Evolutionary conservation across 1,140 invertebrate species (phyloP), one percentile per base, ranked within the genome.

Genomic region (Dendroctonus ponderosae): DNA sequence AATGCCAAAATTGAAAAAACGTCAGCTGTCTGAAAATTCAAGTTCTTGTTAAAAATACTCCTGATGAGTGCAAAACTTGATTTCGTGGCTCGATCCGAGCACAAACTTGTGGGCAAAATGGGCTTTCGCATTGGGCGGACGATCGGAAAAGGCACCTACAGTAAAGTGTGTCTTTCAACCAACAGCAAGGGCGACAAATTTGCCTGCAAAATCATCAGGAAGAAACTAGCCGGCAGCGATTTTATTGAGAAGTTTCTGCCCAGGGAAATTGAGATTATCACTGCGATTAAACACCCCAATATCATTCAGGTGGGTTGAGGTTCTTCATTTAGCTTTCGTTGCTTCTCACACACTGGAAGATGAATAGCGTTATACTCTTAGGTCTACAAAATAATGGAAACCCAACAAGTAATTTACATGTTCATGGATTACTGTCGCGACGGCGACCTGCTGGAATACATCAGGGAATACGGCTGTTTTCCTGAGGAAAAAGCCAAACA

Each of bases 211-310:
- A 81, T 87, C n/a, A 86, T 87, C 15, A 82, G 85, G 68, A 82
- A 82, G 66, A 79, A 79, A 53, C 80, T 80, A 65, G 83, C 85
- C 0, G 84, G 84, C 5, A 75, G 73, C 46, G 86, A 89, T 70
- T 89, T 86, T 72, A 79, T 85, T n/a, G 77, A 78, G 39, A 85
- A 84, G 71, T 89, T 87, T 77, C 76, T 87, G 52, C 87, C 86
- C 5, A 76, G 87, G 46, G 87, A 89, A 78, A 72, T 89, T 12
- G 77, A 66, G 8, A 70, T 73, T 15, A 62, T 71, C 38, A 49
- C 40, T 3, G 44, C 14, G 4, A 65, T 72, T 14, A 72, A 72
- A 26, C 68, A 72, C 53, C 63, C 63, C 5, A 64, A 70, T 56
- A 72, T 72, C 51, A 58, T 70, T 42, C 67, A 56, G 56, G 64